Percentiles rank a stretch among this genome's conserved stretches.
Evolutionary conservation across 2,113 vertebrate species (phyloP).

Genomic region (Hassar affinis): DNA sequence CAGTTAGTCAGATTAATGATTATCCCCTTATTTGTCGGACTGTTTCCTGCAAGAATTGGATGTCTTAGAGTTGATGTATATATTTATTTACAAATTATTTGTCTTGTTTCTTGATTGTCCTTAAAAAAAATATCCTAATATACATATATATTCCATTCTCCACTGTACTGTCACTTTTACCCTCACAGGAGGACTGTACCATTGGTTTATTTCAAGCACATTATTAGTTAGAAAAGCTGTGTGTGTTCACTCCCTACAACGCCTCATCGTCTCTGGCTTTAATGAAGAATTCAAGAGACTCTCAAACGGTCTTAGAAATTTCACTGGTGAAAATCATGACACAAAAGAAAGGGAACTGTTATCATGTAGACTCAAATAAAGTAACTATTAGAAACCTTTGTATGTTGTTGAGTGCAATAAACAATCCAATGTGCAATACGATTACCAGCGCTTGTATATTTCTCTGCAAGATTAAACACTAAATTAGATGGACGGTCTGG

Average conservation of each 20-base stretch:
- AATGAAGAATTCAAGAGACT: neutral
- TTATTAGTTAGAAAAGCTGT: too few species aligned
- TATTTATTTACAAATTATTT: slow-evolving; percentile 48
- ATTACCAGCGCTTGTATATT: slow-evolving; percentile 10
- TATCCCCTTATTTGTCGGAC: slow-evolving; percentile 14
- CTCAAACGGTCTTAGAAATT: neutral
- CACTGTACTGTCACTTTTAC: slow-evolving; percentile 20
- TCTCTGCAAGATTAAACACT: neutral
- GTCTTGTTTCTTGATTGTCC: slow-evolving; percentile 22
- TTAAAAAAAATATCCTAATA: slow-evolving; percentile 2
- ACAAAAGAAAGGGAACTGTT: slow-evolving; percentile 22
- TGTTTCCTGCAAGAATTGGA: slow-evolving; percentile 10
- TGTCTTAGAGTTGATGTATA: slow-evolving; percentile 34
- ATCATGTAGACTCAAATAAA: slow-evolving; percentile 32
- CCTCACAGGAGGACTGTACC: neutral
- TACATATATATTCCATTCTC: neutral
- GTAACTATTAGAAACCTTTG: slow-evolving; percentile 63
- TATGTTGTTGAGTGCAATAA: slow-evolving; percentile 76
- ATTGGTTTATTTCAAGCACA: neutral
- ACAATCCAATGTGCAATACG: slow-evolving; percentile 63
- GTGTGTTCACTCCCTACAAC: too few species aligned
- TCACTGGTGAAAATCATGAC: neutral
- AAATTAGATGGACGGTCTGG: neutral
- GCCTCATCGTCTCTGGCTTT: slow-evolving; percentile 2
- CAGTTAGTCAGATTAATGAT: neutral